Evolutionary conservation across 2,888 invertebrate genomes (phyloP).

Genomic region (Clunio marinus): DNA sequence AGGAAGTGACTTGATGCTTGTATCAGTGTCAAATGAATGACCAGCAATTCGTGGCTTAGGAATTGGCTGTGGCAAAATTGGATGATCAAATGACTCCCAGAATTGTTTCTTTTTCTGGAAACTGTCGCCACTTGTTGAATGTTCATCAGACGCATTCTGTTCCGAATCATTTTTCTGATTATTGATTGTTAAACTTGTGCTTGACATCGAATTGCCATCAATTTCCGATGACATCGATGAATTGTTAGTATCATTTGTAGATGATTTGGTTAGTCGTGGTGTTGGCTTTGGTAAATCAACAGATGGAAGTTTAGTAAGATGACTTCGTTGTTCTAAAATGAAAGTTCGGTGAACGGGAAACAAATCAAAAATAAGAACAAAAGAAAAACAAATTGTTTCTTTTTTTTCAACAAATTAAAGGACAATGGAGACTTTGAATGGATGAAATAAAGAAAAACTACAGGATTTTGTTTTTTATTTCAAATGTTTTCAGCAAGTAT

Average conservation of each 20-base stretch:
- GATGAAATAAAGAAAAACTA: background rate
- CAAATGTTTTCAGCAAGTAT: slow-evolving; percentile 1
- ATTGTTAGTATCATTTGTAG: slow-evolving; percentile 41
- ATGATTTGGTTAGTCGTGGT: slow-evolving; percentile 51
- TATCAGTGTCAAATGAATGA: slow-evolving; percentile 35
- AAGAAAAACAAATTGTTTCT: background rate
- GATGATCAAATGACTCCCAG: slow-evolving; percentile 34
- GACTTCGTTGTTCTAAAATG: slow-evolving; percentile 52
- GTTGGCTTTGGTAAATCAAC: slow-evolving; percentile 52
- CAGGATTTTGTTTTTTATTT: no score
- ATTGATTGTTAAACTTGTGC: background rate
- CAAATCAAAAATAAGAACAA: slow-evolving; percentile 24
- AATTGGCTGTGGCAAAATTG: background rate
- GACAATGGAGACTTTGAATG: background rate
- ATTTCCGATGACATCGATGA: slow-evolving; percentile 32
- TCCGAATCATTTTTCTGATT: slow-evolving; percentile 20
- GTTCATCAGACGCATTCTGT: slow-evolving; percentile 11
- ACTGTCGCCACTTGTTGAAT: background rate
- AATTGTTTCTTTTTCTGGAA: slow-evolving; percentile 31
- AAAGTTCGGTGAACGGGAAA: slow-evolving; percentile 34
- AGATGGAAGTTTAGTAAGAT: slow-evolving; percentile 39
- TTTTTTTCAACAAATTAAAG: no score
- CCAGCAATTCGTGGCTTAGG: slow-evolving; percentile 19
- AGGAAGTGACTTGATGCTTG: slow-evolving; percentile 10
- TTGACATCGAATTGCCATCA: slow-evolving; percentile 25